Evolutionary conservation across 1,140 invertebrate species (phyloP), one percentile per base, ranked within the genome.

Genomic region (Anoplophora glabripennis): DNA sequence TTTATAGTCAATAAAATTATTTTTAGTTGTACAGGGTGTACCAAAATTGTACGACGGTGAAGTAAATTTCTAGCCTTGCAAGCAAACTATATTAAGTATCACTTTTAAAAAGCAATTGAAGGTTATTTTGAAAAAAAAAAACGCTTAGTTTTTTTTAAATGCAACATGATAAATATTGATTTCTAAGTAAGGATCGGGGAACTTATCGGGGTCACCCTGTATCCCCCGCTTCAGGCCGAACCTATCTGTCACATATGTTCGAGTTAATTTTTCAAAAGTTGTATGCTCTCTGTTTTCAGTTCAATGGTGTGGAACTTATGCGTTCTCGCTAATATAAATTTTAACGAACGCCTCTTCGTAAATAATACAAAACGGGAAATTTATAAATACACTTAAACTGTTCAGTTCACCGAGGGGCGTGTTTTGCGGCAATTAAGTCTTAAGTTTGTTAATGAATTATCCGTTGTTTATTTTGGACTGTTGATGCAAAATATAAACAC

Each of bases 231-330:
- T 28, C 38, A 41, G n/a, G n/a, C n/a, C 36, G 36, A n/a, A n/a
- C 36, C 36, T 38, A n/a, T 8, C n/a, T 41, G n/a, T 63, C 64
- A 55, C 64, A 63, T 63, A 63, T 66, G 64, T 63, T 66, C 53
- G 56, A 55, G 48, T 56, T 57, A 65, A 65, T 65, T 65, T 65
- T 47, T 65, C 57, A 65, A 61, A 65, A 65, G 55, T 49, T 52
- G 49, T 65, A 41, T 7, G 38, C 59, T 56, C 46, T 56, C 38
- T 12, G 38, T 41, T 41, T 41, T 41, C 15, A 41, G 38, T 48
- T 56, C 54, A 56, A 47, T 56, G 54, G 44, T 56, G 35, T 56
- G 54, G 34, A 56, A 56, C 41, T 56, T 56, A 56, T 45, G 46
- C 18, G 42, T 47, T 56, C 46, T 38, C n/a, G 21, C 33, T 7